These are phyloP conservation scores for Brevipalpus yothersi DNA, from an alignment of 1,140 invertebrate genomes.

Conservation along the genomic window DNA sequence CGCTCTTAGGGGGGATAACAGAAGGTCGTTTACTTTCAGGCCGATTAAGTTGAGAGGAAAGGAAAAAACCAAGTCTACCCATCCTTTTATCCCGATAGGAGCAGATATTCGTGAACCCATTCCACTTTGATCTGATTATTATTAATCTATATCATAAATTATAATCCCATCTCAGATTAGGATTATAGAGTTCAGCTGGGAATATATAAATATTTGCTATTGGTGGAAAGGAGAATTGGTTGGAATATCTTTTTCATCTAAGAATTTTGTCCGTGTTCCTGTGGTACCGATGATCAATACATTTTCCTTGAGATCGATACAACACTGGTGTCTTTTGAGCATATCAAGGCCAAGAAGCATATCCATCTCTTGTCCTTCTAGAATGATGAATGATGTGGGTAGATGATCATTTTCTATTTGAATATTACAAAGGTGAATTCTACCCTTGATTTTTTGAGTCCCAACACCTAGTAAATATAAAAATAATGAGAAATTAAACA, in stretches of 20 bases:
- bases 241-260: slow-evolving; percentile 62
- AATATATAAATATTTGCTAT: no score
- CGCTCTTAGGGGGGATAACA: no score
- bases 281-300: slow-evolving; percentile 80
- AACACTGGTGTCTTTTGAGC: slow-evolving; percentile 88
- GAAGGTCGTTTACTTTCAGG: no score
- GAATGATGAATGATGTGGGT: slow-evolving; percentile 86
- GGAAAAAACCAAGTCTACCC: no score
- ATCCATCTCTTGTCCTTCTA: slow-evolving; percentile 93
- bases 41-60: no score
- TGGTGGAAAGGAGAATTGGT: background rate
- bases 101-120: no score
- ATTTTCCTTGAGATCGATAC: slow-evolving; percentile 73
- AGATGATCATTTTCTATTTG: slow-evolving; percentile 80
- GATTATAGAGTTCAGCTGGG: no score
- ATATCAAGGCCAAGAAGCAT: slow-evolving; percentile 93
- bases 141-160: no score
- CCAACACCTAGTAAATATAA: slow-evolving; percentile 34
- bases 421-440: slow-evolving; percentile 34
- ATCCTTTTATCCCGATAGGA: no score
- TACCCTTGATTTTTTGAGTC: slow-evolving; percentile 60
- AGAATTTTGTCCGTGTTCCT: slow-evolving; percentile 66
- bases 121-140: no score
- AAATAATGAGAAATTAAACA: background rate
- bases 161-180: no score